Percentiles rank a stretch among this genome's conserved stretches.
These are phyloP conservation scores for Gonioctena quinquepunctata DNA, from an alignment of 1,140 invertebrate genomes.

Conservation along the genomic window DNA sequence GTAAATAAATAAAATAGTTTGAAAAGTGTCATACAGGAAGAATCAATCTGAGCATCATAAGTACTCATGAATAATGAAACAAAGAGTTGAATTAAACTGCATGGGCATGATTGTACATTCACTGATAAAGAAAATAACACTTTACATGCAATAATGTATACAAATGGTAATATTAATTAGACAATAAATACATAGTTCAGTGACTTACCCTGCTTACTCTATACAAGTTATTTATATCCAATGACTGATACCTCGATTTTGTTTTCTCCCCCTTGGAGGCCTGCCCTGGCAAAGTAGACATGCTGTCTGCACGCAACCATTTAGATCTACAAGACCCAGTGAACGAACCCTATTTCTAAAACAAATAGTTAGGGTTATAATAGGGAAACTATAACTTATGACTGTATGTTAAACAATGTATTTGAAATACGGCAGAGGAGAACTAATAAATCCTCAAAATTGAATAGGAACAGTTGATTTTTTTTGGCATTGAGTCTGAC, in stretches of 20 bases:
- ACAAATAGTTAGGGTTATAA: too few species aligned
- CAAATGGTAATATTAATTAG: not conserved
- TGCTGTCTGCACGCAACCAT: slow-evolving; percentile 74
- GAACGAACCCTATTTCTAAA: slow-evolving; percentile 79
- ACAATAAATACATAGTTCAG: slow-evolving; percentile 12
- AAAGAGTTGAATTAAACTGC: too few species aligned
- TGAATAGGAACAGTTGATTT: not conserved
- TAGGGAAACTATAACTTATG: too few species aligned
- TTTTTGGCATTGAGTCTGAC: not conserved
- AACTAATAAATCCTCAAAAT: not conserved
- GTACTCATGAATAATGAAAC: too few species aligned
- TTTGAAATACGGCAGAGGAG: not conserved
- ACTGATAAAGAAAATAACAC: too few species aligned
- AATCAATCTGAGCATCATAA: too few species aligned
- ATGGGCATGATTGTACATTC: too few species aligned
- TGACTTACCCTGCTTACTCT: slow-evolving; percentile 79
- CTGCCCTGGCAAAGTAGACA: slow-evolving; percentile 56
- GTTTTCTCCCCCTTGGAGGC: slow-evolving; percentile 81
- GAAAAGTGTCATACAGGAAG: too few species aligned
- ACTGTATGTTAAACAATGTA: too few species aligned
- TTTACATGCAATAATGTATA: too few species aligned
- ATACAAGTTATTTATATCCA: slow-evolving; percentile 97
- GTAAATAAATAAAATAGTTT: too few species aligned
- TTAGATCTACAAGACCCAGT: slow-evolving; percentile 77
- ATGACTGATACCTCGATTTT: slow-evolving; percentile 92